These are phyloP conservation scores for Acinonyx jubatus DNA, from an alignment of 2,113 vertebrate genomes.

Conservation along the genomic window DNA sequence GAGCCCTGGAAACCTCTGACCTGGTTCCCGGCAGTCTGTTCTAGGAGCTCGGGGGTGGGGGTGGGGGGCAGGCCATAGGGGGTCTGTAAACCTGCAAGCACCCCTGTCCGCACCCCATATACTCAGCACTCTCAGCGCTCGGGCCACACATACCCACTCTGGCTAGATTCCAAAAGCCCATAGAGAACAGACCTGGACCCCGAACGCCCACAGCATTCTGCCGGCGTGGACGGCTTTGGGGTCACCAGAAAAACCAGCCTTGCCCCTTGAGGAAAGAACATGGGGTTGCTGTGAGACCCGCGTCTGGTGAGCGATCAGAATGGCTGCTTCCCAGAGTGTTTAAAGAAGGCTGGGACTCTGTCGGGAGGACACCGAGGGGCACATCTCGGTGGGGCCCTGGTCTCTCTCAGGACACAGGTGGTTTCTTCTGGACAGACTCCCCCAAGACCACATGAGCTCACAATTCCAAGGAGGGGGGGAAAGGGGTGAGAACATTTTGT, in stretches of 20 bases:
- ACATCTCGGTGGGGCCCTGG: accelerated
- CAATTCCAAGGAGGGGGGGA: background rate
- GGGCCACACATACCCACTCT: background rate
- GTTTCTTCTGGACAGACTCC: background rate
- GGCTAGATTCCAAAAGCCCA: background rate
- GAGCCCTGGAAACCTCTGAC: background rate
- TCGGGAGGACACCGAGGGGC: accelerated
- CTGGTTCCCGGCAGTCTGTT: background rate
- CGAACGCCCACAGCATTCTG: background rate
- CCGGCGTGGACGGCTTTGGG: background rate
- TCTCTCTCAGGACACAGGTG: too few species aligned
- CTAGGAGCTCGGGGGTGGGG: accelerated
- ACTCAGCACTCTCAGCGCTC: accelerated
- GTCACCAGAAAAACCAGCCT: background rate
- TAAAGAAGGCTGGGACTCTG: too few species aligned
- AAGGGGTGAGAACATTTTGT: accelerated
- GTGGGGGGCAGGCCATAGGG: background rate
- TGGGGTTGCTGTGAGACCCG: background rate
- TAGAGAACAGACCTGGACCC: background rate
- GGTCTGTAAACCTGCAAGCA: background rate
- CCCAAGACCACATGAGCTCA: background rate
- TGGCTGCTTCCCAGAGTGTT: background rate
- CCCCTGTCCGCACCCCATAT: background rate
- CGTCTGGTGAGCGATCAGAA: background rate
- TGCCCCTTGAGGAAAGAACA: background rate